phyloP scores from a whole-genome alignment of 1,140 invertebrate genomes.

The Melitaea cinxia region DNA sequence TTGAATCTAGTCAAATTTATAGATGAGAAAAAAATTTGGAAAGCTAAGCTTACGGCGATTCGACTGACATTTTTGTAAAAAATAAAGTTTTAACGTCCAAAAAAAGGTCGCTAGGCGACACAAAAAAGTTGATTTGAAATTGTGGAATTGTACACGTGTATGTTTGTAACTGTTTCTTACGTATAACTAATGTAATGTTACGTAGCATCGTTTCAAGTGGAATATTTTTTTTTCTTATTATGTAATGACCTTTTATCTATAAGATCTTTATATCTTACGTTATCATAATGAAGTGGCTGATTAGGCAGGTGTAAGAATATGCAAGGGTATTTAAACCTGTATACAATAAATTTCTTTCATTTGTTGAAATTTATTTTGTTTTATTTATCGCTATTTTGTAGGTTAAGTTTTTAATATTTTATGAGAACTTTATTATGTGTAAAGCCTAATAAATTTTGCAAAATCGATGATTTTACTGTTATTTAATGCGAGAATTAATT shows the following conservation, averaged over 20 bases:
- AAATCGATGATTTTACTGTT: slow-evolving; percentile 2
- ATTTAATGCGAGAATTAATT: background rate
- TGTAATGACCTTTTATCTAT: slow-evolving; percentile 76
- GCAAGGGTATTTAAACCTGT: slow-evolving; percentile 80
- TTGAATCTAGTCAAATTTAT: slow-evolving; percentile 81
- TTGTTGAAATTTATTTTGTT: slow-evolving; percentile 77
- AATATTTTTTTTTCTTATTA: slow-evolving; percentile 65
- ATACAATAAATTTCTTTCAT: slow-evolving; percentile 82
- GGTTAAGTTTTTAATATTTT: slow-evolving; percentile 14
- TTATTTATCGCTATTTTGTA: slow-evolving; percentile 50
- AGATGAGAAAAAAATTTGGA: slow-evolving; percentile 53
- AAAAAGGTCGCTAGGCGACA: slow-evolving; percentile 70
- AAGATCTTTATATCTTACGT: slow-evolving; percentile 79
- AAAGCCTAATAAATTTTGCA: slow-evolving; percentile 1
- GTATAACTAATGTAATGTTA: slow-evolving; percentile 48
- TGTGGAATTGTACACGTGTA: slow-evolving; percentile 75
- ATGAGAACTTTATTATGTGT: slow-evolving; percentile 8
- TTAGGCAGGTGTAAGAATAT: slow-evolving; percentile 76
- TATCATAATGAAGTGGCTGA: slow-evolving; percentile 73
- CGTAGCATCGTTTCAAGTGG: slow-evolving; percentile 68
- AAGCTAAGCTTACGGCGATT: slow-evolving; percentile 67
- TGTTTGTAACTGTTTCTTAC: slow-evolving; percentile 67
- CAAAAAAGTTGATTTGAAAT: slow-evolving; percentile 73
- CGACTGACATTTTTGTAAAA: slow-evolving; percentile 73
- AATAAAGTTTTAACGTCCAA: slow-evolving; percentile 69